A percentile compares a stretch with the other conserved stretches of the same genome.
Evolutionary conservation across 2,113 vertebrate species (phyloP).

Genomic region (Cyrtonyx montezumae): DNA sequence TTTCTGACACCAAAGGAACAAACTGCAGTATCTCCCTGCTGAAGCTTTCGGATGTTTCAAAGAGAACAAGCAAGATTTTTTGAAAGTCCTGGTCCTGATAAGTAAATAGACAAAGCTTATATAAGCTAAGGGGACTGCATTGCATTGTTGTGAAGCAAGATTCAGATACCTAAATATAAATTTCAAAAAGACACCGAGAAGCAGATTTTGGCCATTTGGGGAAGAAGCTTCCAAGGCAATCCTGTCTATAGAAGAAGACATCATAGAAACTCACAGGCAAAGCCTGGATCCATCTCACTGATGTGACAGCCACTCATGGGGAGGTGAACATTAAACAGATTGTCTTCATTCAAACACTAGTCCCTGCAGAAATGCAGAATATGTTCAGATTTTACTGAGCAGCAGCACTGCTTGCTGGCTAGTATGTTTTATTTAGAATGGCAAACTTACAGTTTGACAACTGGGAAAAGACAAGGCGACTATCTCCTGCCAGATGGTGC

Average conservation of each 20-base stretch:
- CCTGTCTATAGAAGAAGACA: neutral
- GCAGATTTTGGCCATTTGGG: neutral
- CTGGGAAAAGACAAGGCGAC: conserved; percentile 16
- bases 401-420: conserved; percentile 10
- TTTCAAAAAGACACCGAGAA: neutral
- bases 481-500: conserved; percentile 29
- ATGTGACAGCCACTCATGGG: conserved; percentile 32
- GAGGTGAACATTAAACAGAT: conserved; percentile 59
- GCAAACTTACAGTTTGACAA: conserved; percentile 44
- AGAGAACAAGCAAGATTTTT: neutral
- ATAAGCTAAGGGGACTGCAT: neutral
- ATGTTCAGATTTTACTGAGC: conserved; percentile 15
- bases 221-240: neutral
- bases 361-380: conserved; percentile 15
- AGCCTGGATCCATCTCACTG: conserved; percentile 11
- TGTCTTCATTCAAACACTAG: conserved; percentile 38
- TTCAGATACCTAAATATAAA: neutral
- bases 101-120: neutral
- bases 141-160: neutral
- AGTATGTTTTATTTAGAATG: conserved; percentile 25
- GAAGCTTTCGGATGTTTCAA: neutral
- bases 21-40: neutral
- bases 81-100: neutral
- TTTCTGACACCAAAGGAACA: neutral
- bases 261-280: conserved; percentile 23